Conservation (phyloP, 2,113 vertebrate genomes). For the Pygoscelis antarcticus region DNA sequence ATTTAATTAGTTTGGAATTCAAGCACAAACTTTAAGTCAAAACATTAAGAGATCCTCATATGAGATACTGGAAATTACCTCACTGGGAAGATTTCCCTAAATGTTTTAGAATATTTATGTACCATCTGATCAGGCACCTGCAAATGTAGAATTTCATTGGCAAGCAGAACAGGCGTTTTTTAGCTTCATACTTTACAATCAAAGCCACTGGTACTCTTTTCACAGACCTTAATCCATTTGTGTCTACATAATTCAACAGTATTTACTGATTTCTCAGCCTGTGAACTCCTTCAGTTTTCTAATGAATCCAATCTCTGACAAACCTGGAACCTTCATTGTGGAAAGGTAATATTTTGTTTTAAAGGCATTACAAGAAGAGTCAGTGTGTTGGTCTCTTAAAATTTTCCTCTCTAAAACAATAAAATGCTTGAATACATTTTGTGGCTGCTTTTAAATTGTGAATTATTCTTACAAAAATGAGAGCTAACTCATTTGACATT, state of each 20-base stretch:
- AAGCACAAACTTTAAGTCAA: background rate
- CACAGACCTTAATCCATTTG: background rate
- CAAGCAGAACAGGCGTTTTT: background rate
- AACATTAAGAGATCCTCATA: background rate
- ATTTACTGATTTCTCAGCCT: background rate
- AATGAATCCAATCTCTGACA: background rate
- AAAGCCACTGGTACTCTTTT: background rate
- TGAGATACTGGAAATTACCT: background rate
- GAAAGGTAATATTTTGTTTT: background rate
- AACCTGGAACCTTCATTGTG: background rate
- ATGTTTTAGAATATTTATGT: background rate
- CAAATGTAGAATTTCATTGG: background rate
- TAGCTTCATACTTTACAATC: background rate
- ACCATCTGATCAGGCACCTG: background rate
- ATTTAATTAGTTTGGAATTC: background rate
- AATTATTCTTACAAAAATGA: background rate
- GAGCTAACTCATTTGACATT: background rate
- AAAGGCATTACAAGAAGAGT: background rate
- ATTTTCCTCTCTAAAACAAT: background rate
- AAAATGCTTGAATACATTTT: background rate
- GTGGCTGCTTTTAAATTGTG: background rate
- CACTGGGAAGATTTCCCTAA: background rate
- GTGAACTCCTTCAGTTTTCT: background rate
- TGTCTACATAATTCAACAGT: background rate
- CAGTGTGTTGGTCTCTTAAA: background rate